Conservation (phyloP, 2,888 invertebrate species). For the Lobophora halterata region DNA sequence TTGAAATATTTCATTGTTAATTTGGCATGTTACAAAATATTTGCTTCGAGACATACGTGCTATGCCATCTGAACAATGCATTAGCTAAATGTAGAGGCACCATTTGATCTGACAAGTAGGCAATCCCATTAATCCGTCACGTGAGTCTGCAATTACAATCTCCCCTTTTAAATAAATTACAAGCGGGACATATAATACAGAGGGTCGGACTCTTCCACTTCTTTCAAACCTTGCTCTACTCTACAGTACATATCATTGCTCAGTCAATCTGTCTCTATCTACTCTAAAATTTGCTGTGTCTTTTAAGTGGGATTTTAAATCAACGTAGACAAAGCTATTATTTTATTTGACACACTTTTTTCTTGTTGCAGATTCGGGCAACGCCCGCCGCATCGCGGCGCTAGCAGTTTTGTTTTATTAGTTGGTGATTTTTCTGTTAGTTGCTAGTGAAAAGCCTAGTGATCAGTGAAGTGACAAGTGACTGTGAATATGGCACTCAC, state of each 20-base stretch:
- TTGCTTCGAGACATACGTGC: background rate
- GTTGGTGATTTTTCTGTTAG: conserved; percentile 41
- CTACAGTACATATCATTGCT: conserved; percentile 7
- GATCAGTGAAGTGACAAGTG: conserved; percentile 69
- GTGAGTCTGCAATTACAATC: conserved; percentile 30
- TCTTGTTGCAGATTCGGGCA: conserved; percentile 72
- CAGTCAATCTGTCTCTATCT: too few species aligned
- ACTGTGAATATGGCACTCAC: conserved; percentile 58
- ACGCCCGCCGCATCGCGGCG: conserved; percentile 73
- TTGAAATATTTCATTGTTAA: too few species aligned
- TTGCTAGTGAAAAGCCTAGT: conserved; percentile 55
- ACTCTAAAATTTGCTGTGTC: too few species aligned
- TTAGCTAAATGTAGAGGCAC: conserved; percentile 4
- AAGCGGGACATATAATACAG: conserved; percentile 35
- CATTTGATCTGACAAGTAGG: conserved; percentile 22
- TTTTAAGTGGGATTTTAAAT: too few species aligned
- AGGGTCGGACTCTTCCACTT: conserved; percentile 13
- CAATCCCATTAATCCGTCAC: conserved; percentile 37
- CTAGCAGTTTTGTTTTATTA: conserved; percentile 45
- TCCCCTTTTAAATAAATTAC: conserved; percentile 44
- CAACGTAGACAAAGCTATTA: too few species aligned
- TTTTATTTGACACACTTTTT: conserved; percentile 20
- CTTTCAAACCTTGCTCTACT: conserved; percentile 12
- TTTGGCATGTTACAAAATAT: too few species aligned
- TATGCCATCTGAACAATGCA: conserved; percentile 4